Conservation (phyloP, 2,113 vertebrate genomes). For the Cricetomys ansorgei region DNA sequence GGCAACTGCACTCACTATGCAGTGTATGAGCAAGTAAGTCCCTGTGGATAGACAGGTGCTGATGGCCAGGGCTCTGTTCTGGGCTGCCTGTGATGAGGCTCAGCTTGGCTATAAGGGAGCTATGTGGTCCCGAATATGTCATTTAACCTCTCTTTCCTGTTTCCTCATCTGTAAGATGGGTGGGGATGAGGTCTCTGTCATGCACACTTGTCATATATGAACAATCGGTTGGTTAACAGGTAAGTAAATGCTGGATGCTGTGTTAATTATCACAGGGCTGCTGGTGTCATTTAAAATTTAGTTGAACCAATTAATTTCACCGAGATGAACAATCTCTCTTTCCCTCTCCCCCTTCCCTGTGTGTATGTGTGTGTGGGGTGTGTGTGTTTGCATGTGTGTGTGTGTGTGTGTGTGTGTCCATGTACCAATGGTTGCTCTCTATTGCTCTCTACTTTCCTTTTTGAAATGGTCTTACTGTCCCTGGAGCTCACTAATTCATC, state of each 20-base stretch:
- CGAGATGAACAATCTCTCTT: neutral
- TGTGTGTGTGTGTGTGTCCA: neutral
- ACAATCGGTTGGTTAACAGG: neutral
- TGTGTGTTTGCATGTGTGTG: neutral
- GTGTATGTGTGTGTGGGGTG: neutral
- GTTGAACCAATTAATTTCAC: neutral
- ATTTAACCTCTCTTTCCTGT: neutral
- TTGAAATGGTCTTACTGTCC: neutral
- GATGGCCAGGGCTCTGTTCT: neutral
- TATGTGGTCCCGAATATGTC: neutral
- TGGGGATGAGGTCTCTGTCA: neutral
- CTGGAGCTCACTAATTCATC: neutral
- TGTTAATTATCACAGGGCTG: neutral
- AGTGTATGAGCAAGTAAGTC: no score
- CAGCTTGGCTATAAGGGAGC: neutral
- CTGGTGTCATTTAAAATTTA: neutral
- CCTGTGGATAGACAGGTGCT: neutral
- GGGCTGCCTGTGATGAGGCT: neutral
- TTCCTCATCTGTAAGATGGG: neutral
- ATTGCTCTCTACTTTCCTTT: neutral
- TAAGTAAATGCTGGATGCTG: neutral
- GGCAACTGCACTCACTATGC: neutral
- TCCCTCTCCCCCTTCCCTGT: fast-evolving
- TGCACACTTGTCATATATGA: neutral
- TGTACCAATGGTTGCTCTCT: neutral